A percentile compares a stretch with the other conserved stretches of the same genome.
Evolutionary conservation across 2,113 vertebrate genomes (phyloP).

Genomic region (Hucho hucho): DNA sequence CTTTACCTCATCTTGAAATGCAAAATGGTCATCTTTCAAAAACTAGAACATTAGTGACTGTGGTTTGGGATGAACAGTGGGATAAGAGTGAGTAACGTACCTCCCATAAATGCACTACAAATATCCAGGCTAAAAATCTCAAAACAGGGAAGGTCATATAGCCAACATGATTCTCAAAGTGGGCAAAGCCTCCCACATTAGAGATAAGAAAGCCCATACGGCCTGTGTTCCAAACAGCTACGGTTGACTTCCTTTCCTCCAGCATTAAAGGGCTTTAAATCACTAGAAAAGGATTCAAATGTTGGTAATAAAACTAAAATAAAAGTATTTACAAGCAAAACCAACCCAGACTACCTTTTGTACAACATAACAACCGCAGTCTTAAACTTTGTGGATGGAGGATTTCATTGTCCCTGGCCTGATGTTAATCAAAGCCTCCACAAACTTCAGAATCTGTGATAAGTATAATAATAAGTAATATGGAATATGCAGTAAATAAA

Average conservation of each 20-base stretch:
- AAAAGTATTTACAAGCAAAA: slow-evolving; percentile 88
- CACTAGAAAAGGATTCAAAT: slow-evolving; percentile 89
- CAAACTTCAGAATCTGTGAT: slow-evolving; percentile 19
- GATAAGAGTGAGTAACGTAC: no score
- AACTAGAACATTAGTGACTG: no score
- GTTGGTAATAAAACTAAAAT: slow-evolving; percentile 47
- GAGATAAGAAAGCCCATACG: neutral
- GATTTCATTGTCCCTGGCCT: slow-evolving; percentile 19
- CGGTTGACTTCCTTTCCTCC: neutral
- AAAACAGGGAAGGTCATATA: no score
- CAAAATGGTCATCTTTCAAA: no score
- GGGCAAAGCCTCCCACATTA: slow-evolving; percentile 1
- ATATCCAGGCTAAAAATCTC: no score
- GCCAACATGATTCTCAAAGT: no score
- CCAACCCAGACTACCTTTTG: slow-evolving; percentile 74
- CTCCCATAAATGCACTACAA: no score
- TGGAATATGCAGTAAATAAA: neutral
- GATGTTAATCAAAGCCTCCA: slow-evolving; percentile 7
- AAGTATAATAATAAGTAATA: slow-evolving; percentile 14
- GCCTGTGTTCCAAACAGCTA: neutral
- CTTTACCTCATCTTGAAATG: no score
- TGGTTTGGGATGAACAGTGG: no score
- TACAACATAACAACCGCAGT: slow-evolving; percentile 48
- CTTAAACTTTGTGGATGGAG: slow-evolving; percentile 27
- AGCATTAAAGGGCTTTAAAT: slow-evolving; percentile 64